Evolutionary conservation across 2,113 vertebrate species (phyloP).

Genomic region (Charina bottae): DNA sequence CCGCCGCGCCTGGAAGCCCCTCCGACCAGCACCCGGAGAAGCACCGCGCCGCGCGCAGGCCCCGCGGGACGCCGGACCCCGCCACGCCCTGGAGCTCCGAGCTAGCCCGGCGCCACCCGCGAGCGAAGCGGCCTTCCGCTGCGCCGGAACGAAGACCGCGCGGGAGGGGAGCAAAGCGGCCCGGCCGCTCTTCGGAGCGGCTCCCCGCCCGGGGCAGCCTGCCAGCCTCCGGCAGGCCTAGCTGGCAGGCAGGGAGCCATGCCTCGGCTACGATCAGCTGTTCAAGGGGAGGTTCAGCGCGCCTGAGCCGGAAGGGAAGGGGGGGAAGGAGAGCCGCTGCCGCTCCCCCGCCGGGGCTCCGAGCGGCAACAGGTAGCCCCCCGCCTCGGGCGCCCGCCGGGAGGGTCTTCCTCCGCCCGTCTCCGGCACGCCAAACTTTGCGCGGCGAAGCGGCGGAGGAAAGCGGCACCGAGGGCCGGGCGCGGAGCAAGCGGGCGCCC

Average conservation of each 20-base stretch:
- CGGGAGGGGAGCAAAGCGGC: background rate
- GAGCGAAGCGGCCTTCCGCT: background rate
- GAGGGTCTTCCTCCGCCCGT: background rate
- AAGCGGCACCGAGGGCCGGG: background rate
- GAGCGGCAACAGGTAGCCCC: conserved; percentile 29
- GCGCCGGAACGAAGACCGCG: too few relatives aligned
- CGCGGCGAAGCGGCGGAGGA: background rate
- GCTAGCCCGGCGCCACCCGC: background rate
- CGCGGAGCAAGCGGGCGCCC: background rate
- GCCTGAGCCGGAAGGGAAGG: background rate
- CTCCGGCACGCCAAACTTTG: background rate
- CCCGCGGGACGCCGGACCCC: background rate
- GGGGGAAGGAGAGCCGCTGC: background rate
- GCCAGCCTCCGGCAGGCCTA: too few relatives aligned
- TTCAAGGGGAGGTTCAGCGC: background rate
- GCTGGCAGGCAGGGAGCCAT: background rate
- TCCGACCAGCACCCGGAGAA: too few relatives aligned
- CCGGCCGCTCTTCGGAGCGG: too few relatives aligned
- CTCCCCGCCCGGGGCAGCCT: too few relatives aligned
- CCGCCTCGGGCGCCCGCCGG: conserved; percentile 33
- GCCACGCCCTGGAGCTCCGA: too few relatives aligned
- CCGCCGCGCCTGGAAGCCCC: too few relatives aligned
- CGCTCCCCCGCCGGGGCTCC: background rate
- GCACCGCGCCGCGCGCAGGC: background rate
- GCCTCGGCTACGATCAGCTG: background rate